Evolutionary conservation across 2,113 vertebrate species (phyloP).

Genomic region (Rhea pennata): DNA sequence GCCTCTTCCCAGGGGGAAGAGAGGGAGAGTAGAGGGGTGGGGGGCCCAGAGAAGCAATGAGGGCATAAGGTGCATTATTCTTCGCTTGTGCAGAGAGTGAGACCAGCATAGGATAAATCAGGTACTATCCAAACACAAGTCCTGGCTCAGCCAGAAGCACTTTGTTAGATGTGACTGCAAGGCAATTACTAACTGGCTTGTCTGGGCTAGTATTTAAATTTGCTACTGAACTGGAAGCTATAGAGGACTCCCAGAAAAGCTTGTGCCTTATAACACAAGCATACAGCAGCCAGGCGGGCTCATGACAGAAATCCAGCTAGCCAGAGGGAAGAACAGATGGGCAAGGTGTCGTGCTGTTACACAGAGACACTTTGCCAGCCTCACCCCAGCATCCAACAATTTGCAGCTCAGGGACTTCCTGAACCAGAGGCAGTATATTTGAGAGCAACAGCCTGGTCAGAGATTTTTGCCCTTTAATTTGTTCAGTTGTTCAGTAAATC

Average conservation of each 20-base stretch:
- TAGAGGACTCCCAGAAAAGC: neutral
- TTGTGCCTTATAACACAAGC: neutral
- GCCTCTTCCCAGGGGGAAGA: neutral
- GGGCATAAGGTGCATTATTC: neutral
- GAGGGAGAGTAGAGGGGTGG: neutral
- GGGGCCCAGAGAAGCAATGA: neutral
- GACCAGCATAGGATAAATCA: neutral
- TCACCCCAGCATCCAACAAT: neutral
- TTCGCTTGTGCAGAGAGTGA: neutral
- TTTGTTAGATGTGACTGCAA: no score
- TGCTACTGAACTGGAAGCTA: neutral
- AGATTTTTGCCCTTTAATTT: neutral
- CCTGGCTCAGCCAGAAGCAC: neutral
- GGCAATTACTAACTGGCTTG: no score
- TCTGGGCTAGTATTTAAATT: neutral
- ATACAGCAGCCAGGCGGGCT: neutral
- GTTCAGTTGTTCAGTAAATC: neutral
- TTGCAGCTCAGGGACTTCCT: neutral
- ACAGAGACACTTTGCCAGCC: neutral
- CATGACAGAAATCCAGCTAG: neutral
- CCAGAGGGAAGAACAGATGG: rapidly evolving
- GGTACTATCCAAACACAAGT: neutral
- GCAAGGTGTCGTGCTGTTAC: neutral
- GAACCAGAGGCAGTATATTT: rapidly evolving
- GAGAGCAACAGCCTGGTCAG: neutral